Conservation (phyloP, 1,140 invertebrate genomes). For the Sipha flava region DNA sequence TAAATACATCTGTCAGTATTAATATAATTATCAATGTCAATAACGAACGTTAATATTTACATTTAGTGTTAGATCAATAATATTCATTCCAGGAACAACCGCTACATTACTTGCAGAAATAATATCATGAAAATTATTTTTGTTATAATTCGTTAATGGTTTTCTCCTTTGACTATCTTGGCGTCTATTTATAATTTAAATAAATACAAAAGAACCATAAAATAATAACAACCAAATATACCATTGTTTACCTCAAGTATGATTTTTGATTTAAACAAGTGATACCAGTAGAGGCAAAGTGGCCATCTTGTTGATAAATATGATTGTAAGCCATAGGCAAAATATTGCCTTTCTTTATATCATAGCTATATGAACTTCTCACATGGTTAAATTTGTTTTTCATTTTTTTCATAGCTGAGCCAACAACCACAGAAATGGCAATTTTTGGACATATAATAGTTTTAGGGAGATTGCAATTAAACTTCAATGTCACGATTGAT, state of each 20-base stretch:
- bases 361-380: not conserved
- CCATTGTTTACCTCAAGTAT: not conserved
- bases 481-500: not conserved
- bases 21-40: not conserved
- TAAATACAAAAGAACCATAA: not conserved
- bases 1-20: no score
- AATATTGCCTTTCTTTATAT: slow-evolving; percentile 12
- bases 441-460: slow-evolving; percentile 10
- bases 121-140: slow-evolving; percentile 18
- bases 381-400: slow-evolving; percentile 1
- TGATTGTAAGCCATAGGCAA: slow-evolving; percentile 15
- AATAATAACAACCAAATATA: not conserved
- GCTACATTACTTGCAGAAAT: not conserved
- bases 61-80: not conserved
- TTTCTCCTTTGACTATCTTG: slow-evolving; percentile 18
- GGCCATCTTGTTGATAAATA: slow-evolving; percentile 24
- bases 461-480: slow-evolving; percentile 16
- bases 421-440: not conserved
- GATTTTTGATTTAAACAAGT: slow-evolving; percentile 12
- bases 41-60: not conserved
- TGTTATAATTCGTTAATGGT: not conserved
- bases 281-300: slow-evolving; percentile 20
- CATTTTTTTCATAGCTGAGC: not conserved
- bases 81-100: not conserved
- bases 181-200: not conserved